A percentile compares a stretch with the other conserved stretches of the same genome.
phyloP scores from a whole-genome alignment of 92 coral and sea anemone genomes.

The Diadumene lineata region DNA sequence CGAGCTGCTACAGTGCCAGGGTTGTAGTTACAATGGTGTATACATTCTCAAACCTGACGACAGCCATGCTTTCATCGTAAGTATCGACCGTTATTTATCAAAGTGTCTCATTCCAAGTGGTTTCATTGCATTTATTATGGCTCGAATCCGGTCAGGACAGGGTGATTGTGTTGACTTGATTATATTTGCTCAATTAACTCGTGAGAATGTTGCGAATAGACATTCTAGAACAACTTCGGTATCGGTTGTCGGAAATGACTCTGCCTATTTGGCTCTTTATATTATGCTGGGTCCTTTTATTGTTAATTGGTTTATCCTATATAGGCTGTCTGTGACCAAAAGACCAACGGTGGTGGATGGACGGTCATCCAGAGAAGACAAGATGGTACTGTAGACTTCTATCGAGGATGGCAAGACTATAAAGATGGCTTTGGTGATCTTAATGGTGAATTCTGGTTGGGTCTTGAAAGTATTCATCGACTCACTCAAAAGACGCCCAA shows the following conservation, averaged over 20 bases:
- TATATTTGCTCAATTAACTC: no score
- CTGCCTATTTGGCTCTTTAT: not conserved
- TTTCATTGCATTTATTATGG: no score
- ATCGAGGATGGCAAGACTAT: conserved; percentile 41
- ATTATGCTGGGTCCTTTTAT: not conserved
- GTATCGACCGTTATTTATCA: not conserved
- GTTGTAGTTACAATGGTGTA: not conserved
- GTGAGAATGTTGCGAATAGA: no score
- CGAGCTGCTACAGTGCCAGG: not conserved
- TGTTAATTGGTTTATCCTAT: not conserved
- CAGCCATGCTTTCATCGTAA: not conserved
- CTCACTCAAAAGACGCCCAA: conserved; percentile 17
- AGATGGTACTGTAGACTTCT: conserved; percentile 34
- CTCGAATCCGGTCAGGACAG: no score
- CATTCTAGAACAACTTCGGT: no score
- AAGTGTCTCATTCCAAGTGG: not conserved
- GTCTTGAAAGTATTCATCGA: conserved; percentile 32
- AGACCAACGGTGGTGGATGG: conserved; percentile 34
- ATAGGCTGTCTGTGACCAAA: conserved; percentile 34
- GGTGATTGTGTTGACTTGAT: no score
- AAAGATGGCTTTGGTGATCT: conserved; percentile 39
- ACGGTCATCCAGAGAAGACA: conserved; percentile 22
- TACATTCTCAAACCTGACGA: not conserved
- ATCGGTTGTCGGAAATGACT: no score
- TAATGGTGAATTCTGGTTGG: conserved; percentile 45